Evolutionary conservation across 2,888 invertebrate genomes (phyloP).

Genomic region (Nemotelus nigrinus): DNA sequence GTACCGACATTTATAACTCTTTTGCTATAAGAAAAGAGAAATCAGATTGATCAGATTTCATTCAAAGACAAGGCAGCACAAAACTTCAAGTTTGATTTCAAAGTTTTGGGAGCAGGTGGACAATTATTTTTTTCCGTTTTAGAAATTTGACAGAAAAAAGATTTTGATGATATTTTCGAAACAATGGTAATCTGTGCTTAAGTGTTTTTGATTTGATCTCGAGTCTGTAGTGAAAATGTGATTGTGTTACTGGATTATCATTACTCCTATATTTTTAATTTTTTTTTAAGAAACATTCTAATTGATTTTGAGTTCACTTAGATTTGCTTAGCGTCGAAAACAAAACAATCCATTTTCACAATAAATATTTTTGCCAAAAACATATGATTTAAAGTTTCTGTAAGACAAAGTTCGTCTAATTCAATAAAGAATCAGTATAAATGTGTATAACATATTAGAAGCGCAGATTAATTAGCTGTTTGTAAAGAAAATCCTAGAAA

Average conservation of each 20-base stretch:
- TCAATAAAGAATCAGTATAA: constrained; percentile 30
- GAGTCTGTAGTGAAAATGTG: background rate
- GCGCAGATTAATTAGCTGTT: constrained; percentile 33
- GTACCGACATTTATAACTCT: constrained; percentile 79
- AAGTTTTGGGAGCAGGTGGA: constrained; percentile 44
- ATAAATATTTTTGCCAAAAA: background rate
- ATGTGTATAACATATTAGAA: constrained; percentile 19
- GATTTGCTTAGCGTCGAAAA: too few species aligned
- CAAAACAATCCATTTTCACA: too few species aligned
- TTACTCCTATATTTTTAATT: too few species aligned
- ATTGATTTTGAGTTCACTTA: too few species aligned
- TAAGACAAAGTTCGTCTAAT: constrained; percentile 46
- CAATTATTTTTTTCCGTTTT: constrained; percentile 39
- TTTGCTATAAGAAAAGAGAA: constrained; percentile 71
- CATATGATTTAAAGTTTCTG: constrained; percentile 2
- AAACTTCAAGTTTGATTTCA: background rate
- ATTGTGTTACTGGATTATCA: too few species aligned
- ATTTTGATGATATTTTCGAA: constrained; percentile 38
- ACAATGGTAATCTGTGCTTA: constrained; percentile 37
- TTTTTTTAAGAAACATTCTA: too few species aligned
- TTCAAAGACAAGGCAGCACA: too few species aligned
- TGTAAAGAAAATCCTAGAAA: constrained; percentile 21
- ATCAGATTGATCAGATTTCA: background rate
- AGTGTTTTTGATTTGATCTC: constrained; percentile 4
- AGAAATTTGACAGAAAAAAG: constrained; percentile 48